Evolutionary conservation across 2,797 vertebrate genomes (phyloP).

Genomic region (Gambusia yucatana): DNA sequence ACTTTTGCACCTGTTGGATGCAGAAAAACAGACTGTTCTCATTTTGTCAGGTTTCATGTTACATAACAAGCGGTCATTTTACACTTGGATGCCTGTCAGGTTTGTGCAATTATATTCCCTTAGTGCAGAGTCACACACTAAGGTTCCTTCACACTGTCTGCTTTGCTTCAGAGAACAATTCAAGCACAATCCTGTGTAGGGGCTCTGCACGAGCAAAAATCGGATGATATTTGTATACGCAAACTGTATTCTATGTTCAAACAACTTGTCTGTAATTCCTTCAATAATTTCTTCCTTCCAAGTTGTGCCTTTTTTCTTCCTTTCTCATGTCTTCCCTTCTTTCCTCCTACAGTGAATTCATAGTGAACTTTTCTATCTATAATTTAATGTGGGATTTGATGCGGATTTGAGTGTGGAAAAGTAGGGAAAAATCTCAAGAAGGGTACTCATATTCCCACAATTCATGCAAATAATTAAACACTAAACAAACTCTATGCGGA

Average conservation of each 20-base stretch:
- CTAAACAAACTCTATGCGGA: slow-evolving; percentile 3
- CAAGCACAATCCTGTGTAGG: not conserved
- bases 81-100: slow-evolving; percentile 30
- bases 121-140: slow-evolving; percentile 1
- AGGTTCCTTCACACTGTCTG: not conserved
- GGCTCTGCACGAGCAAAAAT: not conserved
- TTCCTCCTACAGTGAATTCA: not conserved
- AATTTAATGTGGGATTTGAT: not conserved
- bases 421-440: not conserved
- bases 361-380: not conserved
- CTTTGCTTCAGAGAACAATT: not conserved
- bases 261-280: not conserved
- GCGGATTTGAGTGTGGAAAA: not conserved
- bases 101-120: slow-evolving; percentile 15
- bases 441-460: not conserved
- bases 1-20: slow-evolving; percentile 31
- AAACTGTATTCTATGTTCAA: not conserved
- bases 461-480: slow-evolving; percentile 13
- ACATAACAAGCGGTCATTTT: slow-evolving; percentile 24
- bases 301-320: not conserved
- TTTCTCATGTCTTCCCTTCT: not conserved
- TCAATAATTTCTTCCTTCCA: not conserved
- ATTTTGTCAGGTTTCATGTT: slow-evolving; percentile 33
- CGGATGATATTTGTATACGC: too few relatives aligned
- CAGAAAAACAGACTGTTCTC: not conserved